Evolutionary conservation across 2,113 vertebrate species (phyloP).

Genomic region (Deroptyus accipitrinus): DNA sequence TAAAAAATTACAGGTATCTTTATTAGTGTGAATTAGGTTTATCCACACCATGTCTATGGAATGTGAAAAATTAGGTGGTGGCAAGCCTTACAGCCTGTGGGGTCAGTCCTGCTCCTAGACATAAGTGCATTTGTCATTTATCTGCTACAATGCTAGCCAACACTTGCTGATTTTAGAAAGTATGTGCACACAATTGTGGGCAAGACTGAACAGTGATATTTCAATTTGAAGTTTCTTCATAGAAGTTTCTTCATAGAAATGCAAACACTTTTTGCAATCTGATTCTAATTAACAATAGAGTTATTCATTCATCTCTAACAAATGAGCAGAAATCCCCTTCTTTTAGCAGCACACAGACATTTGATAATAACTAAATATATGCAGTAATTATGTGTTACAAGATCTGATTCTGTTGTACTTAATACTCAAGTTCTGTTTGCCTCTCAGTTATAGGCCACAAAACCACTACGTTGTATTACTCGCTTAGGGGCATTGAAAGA

Average conservation of each 20-base stretch:
- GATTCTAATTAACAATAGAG: constrained; percentile 59
- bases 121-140: background rate
- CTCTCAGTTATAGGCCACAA: background rate
- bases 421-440: background rate
- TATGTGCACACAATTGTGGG: constrained; percentile 29
- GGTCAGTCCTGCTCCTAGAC: background rate
- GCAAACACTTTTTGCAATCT: constrained; percentile 62
- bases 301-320: constrained; percentile 41
- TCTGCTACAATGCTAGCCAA: background rate
- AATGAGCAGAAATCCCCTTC: constrained; percentile 62
- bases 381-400: constrained; percentile 30
- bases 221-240: constrained; percentile 40
- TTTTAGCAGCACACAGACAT: constrained; percentile 39
- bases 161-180: constrained; percentile 44
- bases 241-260: constrained; percentile 50
- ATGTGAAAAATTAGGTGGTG: background rate
- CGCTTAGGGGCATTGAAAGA: background rate
- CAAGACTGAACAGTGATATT: constrained; percentile 54
- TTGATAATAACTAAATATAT: constrained; percentile 26
- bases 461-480: background rate
- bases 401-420: constrained; percentile 11
- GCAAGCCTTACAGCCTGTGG: constrained; percentile 5
- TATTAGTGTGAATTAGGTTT: background rate
- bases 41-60: background rate
- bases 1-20: background rate